phyloP scores from a whole-genome alignment of 2,888 invertebrate species.

The Loripinus fragilis region DNA sequence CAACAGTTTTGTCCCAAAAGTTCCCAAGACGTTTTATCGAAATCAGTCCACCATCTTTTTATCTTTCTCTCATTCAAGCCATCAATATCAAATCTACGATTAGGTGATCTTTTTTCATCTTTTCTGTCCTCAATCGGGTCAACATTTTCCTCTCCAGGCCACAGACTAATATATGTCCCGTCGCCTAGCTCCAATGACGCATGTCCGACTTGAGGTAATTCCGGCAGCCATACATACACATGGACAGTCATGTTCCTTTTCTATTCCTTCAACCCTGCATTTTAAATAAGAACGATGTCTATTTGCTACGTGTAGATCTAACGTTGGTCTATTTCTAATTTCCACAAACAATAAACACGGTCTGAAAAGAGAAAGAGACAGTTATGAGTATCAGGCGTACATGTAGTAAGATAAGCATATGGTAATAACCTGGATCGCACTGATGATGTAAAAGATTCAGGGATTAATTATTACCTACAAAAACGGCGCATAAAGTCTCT shows the following conservation, averaged over 20 bases:
- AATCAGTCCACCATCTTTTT: background rate
- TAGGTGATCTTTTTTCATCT: background rate
- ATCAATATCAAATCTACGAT: background rate
- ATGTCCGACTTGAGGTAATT: background rate
- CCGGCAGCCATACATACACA: background rate
- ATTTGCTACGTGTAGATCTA: no score
- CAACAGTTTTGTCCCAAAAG: slow-evolving; percentile 1
- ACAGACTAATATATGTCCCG: slow-evolving; percentile 1
- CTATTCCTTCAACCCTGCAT: no score
- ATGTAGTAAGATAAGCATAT: no score
- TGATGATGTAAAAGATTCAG: no score
- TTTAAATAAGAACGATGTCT: no score
- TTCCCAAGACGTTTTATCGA: background rate
- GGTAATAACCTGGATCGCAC: no score
- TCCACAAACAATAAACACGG: no score
- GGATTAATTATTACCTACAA: no score
- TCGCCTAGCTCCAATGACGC: background rate
- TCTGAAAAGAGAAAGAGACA: no score
- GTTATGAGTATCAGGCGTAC: no score
- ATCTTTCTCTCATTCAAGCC: background rate
- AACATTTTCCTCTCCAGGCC: background rate
- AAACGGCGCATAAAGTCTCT: no score
- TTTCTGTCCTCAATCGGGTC: background rate
- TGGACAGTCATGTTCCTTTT: background rate
- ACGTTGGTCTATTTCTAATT: no score